Percentiles rank a stretch among this genome's conserved stretches.
These are phyloP conservation scores for Phytoseiulus persimilis DNA, from an alignment of 2,888 invertebrate species.

Conservation along the genomic window DNA sequence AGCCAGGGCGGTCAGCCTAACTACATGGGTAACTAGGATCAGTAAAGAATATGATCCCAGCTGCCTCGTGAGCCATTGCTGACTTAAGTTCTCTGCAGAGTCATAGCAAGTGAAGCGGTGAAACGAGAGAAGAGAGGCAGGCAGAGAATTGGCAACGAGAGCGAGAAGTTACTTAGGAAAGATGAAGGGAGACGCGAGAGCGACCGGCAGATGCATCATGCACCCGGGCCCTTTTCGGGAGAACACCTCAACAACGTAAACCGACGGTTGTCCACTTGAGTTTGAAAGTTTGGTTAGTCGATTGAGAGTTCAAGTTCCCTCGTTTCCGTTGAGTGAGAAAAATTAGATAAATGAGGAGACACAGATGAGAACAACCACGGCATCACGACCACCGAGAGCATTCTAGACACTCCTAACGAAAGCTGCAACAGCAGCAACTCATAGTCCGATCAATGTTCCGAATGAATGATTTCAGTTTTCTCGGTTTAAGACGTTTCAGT, in stretches of 20 bases:
- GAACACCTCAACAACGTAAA: background rate
- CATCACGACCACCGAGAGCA: too few relatives aligned
- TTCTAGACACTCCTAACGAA: background rate
- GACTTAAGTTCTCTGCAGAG: background rate
- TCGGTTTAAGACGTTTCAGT: background rate
- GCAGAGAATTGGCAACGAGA: conserved; percentile 16
- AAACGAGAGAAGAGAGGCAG: background rate
- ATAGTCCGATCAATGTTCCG: background rate
- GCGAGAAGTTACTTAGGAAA: background rate
- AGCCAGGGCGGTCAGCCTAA: conserved; percentile 37
- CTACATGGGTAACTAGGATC: conserved; percentile 38
- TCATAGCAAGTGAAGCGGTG: background rate
- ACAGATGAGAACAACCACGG: too few relatives aligned
- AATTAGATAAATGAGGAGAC: too few relatives aligned
- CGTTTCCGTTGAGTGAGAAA: background rate
- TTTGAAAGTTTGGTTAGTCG: background rate
- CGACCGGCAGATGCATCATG: too few relatives aligned
- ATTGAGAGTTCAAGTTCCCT: background rate
- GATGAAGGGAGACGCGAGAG: background rate
- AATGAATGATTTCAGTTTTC: background rate
- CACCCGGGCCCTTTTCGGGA: background rate
- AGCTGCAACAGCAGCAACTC: background rate
- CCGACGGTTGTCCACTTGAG: background rate
- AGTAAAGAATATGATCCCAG: conserved; percentile 6
- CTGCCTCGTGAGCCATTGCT: conserved; percentile 11